Evolutionary conservation across 1,140 invertebrate genomes (phyloP).

Genomic region (Bombus affinis): DNA sequence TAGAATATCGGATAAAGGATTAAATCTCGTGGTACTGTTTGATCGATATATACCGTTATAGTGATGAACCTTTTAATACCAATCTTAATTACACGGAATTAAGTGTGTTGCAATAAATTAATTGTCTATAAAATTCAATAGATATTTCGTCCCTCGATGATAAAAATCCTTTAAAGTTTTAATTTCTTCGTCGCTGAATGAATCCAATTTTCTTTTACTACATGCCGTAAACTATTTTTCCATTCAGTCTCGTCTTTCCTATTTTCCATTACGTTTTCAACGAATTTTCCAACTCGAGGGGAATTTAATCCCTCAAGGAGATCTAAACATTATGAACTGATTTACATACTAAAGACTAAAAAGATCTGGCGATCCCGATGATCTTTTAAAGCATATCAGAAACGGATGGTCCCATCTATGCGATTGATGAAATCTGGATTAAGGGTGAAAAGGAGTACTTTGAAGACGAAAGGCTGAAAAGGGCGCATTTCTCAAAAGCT

Average conservation of each 20-base stretch:
- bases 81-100: not conserved
- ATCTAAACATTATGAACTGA: not conserved
- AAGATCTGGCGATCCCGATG: not conserved
- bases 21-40: not conserved
- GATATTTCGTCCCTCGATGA: not conserved
- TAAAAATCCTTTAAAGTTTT: not conserved
- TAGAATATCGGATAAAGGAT: not conserved
- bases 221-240: not conserved
- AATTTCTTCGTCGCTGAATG: not conserved
- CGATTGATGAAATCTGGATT: conserved; percentile 13
- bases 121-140: not conserved
- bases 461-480: conserved; percentile 46
- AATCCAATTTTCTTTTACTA: not conserved
- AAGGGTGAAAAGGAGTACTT: conserved; percentile 40
- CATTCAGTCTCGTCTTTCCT: not conserved
- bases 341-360: not conserved
- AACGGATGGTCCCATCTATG: conserved; percentile 2
- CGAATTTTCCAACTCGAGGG: no score
- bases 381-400: conserved; percentile 27
- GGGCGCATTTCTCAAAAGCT: conserved; percentile 37
- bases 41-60: no score
- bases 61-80: no score
- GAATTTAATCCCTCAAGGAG: not conserved
- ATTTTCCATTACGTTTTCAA: not conserved
- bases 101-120: not conserved